Conservation (phyloP, 2,113 vertebrate genomes). For the Echinops telfairi region DNA sequence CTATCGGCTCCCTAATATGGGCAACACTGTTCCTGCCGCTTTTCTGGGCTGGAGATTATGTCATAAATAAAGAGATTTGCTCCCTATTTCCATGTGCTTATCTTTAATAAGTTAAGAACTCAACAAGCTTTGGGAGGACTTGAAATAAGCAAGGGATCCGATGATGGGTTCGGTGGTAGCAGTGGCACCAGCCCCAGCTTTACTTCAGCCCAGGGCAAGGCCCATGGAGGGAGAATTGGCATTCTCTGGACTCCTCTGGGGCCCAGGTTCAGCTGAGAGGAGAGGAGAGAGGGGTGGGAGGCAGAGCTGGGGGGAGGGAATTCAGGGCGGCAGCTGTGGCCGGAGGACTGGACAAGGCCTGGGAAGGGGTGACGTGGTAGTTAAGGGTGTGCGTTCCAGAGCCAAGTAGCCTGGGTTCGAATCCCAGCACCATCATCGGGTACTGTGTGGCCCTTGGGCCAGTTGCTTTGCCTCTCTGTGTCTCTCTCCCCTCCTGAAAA, state of each 20-base stretch:
- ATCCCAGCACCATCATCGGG: background rate
- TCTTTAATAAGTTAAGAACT: constrained; percentile 85
- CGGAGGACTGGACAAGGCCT: background rate
- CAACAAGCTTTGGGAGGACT: constrained; percentile 79
- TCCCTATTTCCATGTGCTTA: constrained; percentile 84
- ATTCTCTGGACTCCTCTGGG: background rate
- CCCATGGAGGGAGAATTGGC: background rate
- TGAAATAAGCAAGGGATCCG: constrained; percentile 76
- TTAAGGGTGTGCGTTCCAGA: background rate
- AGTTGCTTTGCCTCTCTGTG: constrained; percentile 16
- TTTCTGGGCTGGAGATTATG: constrained; percentile 84
- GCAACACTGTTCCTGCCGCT: constrained; percentile 79
- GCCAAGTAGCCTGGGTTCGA: background rate
- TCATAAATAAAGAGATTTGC: constrained; percentile 85
- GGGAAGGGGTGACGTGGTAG: background rate
- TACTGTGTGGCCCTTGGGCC: background rate
- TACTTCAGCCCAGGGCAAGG: constrained; percentile 40
- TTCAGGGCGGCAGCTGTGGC: background rate
- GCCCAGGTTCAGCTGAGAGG: constrained; percentile 25
- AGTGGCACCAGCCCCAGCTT: background rate
- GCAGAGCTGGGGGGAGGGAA: background rate
- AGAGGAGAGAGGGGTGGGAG: background rate
- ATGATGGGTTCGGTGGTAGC: constrained; percentile 55
- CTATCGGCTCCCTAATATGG: constrained; percentile 81
- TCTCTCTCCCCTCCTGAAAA: background rate